Evolutionary conservation across 2,797 vertebrate genomes (phyloP), one percentile per base, ranked within the genome.

Genomic region (Acipenser ruthenus): DNA sequence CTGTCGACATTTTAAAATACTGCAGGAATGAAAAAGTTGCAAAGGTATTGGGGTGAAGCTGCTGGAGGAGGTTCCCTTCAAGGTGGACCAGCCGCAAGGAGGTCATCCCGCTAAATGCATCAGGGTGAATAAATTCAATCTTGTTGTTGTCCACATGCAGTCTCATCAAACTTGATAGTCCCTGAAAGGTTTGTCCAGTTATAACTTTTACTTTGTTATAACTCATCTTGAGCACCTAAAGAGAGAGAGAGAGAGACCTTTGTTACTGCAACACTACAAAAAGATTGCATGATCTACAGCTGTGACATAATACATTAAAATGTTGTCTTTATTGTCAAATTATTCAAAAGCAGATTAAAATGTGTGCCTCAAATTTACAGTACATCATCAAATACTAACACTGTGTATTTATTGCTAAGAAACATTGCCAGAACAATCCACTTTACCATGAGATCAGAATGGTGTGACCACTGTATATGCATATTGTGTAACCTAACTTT

Each of bases 171-270:
- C 77, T 80, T 74, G 84, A 86, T 63, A 99, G 89, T 1, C 95
- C 95, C 63, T 73, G 84, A 6, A 99, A 83, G 0, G 90, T 88
- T n/a, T 79, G 74, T 1, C 80, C 77, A 50, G 73, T 85, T 71
- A 99, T 72, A 65, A 86, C 82, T 7, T 80, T 87, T 60, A 99
- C 72, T 68, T 96, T 93, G 79, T 99, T 99, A 83, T 95, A 99
- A 83, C 95, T 99, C 63, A 96, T 83, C 80, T 97, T 98, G 79
- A 99, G 82, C 73, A 95, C 93, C 95, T 98, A n/a, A 69, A 50
- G 13, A 52, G 51, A 67, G 50, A 64, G 59, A 0, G 63, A 59
- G 0, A 69, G 6, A 64, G 73, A 48, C 23, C 13, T 10, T 58
- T 65, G 59, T 5, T 50, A 8, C 60, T 37, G 37, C 37, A 37